Percentiles rank a stretch among this genome's conserved stretches.
Conservation (phyloP, 1,140 invertebrate species). For the Bombus soroeensis region DNA sequence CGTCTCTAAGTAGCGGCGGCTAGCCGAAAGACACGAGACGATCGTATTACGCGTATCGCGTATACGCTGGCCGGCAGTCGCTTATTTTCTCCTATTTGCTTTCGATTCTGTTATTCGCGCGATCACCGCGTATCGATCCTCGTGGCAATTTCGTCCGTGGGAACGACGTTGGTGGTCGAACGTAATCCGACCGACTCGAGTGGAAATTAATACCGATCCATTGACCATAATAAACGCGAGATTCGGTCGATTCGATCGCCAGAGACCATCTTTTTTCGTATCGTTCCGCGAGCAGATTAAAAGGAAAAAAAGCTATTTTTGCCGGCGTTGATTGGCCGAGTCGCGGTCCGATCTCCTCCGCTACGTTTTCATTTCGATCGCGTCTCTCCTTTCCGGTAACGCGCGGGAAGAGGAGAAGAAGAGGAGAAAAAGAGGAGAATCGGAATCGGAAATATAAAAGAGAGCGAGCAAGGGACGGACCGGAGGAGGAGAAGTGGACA, state of each 20-base stretch:
- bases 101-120: background rate
- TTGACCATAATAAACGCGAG: slow-evolving; percentile 5
- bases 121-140: background rate
- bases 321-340: no score
- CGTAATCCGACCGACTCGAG: background rate
- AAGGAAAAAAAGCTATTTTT: background rate
- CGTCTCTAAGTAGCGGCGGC: no score
- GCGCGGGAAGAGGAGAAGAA: background rate
- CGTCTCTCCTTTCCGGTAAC: slow-evolving; percentile 7
- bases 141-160: background rate
- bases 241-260: background rate
- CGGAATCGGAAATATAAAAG: slow-evolving; percentile 28
- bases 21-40: background rate
- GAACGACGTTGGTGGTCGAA: background rate
- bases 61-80: background rate
- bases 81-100: slow-evolving; percentile 22
- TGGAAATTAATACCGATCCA: slow-evolving; percentile 24
- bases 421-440: background rate
- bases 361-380: slow-evolving; percentile 67
- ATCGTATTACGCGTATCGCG: no score
- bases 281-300: slow-evolving; percentile 9
- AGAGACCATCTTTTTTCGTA: no score
- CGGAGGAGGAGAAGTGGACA: background rate
- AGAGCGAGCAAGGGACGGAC: background rate
- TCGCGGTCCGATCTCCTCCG: background rate